Percentiles rank a stretch among this genome's conserved stretches.
Evolutionary conservation across 2,113 vertebrate genomes (phyloP).

Genomic region (Anolis sagrei): DNA sequence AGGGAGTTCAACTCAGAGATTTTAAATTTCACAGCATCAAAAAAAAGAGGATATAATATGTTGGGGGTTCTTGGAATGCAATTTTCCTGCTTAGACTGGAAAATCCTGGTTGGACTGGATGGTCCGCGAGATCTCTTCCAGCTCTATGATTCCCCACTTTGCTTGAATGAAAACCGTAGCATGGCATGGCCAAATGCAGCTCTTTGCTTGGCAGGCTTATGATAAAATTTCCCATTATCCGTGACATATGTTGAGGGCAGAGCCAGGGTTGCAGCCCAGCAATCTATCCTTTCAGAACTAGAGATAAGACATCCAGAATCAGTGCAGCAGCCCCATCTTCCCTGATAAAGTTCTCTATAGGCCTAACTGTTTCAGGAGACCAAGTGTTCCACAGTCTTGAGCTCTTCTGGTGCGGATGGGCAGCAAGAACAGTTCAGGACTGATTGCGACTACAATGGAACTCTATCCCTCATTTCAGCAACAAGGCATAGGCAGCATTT

Average conservation of each 20-base stretch:
- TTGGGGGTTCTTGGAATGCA: too few species aligned
- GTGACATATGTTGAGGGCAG: background rate
- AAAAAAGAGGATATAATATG: too few species aligned
- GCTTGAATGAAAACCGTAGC: too few species aligned
- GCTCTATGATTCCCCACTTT: too few species aligned
- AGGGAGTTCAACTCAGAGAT: background rate
- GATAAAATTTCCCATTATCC: background rate
- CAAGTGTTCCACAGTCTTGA: background rate
- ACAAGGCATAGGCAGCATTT: background rate
- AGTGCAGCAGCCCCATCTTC: background rate
- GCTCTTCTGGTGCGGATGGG: background rate
- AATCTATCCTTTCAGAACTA: slow-evolving; percentile 3
- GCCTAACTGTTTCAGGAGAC: background rate
- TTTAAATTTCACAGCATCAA: background rate
- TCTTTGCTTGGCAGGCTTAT: slow-evolving; percentile 9
- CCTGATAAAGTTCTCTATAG: background rate
- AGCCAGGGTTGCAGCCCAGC: slow-evolving; percentile 1
- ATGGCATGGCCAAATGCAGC: background rate
- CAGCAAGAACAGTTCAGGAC: background rate
- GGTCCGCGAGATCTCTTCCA: too few species aligned
- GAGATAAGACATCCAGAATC: background rate
- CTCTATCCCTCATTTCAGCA: rapidly evolving
- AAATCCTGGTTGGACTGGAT: too few species aligned
- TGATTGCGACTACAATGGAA: background rate
- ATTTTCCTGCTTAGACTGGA: too few species aligned